phyloP scores from a whole-genome alignment of 2,888 invertebrate species.

The Ditula angustiorana region DNA sequence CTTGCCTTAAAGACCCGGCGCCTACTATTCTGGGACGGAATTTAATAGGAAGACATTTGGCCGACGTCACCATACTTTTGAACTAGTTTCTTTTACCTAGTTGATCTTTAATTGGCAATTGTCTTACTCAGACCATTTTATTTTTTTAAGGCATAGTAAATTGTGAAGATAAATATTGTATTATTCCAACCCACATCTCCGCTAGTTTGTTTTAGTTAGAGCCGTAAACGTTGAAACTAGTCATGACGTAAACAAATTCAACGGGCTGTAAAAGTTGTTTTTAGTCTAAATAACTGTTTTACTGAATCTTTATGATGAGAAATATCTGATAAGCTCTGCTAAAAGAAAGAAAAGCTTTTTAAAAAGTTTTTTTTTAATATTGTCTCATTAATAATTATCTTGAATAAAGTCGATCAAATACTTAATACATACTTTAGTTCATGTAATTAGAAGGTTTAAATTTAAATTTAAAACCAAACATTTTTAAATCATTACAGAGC shows the following conservation, averaged over 20 bases:
- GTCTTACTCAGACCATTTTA: background rate
- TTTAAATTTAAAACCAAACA: no score
- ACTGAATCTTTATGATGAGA: background rate
- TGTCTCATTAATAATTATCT: no score
- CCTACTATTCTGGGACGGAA: conserved; percentile 34
- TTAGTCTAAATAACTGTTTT: background rate
- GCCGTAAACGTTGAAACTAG: background rate
- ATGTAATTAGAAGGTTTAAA: no score
- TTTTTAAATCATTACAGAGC: no score
- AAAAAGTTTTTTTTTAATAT: no score
- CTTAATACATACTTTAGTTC: no score
- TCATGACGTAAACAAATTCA: conserved; percentile 6
- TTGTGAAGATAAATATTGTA: background rate
- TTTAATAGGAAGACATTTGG: conserved; percentile 35
- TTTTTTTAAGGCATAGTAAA: background rate
- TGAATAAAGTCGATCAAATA: no score
- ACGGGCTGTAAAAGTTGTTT: conserved; percentile 9
- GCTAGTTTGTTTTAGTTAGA: background rate
- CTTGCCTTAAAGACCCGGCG: conserved; percentile 45
- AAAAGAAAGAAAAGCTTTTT: no score
- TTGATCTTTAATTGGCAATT: conserved; percentile 8
- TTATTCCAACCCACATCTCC: background rate
- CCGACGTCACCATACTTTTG: conserved; percentile 8
- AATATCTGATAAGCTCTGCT: background rate
- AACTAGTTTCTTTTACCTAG: conserved; percentile 1